These are phyloP conservation scores for Tenthredo scrophulariae DNA, from an alignment of 2,888 invertebrate genomes.

Conservation along the genomic window DNA sequence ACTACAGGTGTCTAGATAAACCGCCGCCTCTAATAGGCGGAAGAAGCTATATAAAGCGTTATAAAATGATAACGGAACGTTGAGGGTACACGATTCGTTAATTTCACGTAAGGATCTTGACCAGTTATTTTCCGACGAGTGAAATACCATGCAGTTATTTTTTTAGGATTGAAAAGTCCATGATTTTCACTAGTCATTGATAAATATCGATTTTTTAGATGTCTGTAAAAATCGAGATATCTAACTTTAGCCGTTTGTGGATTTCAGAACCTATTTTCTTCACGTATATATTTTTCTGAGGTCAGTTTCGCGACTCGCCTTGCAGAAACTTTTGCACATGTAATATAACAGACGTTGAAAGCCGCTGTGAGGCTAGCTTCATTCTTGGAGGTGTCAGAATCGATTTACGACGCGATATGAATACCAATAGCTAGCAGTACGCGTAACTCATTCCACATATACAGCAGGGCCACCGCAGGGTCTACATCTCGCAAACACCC, in stretches of 20 bases:
- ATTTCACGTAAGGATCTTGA: not conserved
- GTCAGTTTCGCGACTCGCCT: not conserved
- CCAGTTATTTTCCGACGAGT: not conserved
- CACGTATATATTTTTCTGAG: not conserved
- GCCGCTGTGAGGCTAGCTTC: slow-evolving; percentile 65
- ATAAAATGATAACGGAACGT: not conserved
- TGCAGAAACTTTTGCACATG: not conserved
- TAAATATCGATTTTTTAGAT: not conserved
- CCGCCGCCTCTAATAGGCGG: not conserved
- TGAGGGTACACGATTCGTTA: not conserved
- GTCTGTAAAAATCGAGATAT: not conserved
- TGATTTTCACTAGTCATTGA: not conserved
- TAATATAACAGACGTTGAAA: slow-evolving; percentile 4
- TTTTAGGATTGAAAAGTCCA: not conserved
- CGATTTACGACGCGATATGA: slow-evolving; percentile 72
- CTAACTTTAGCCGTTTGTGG: not conserved
- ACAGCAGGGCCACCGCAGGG: slow-evolving; percentile 45
- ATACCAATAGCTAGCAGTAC: slow-evolving; percentile 66
- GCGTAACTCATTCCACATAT: slow-evolving; percentile 65
- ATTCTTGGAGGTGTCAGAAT: slow-evolving; percentile 69
- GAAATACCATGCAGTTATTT: not conserved
- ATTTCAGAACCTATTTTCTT: not conserved
- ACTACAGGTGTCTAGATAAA: slow-evolving; percentile 3
- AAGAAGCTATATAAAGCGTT: not conserved
- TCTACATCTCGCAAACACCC: slow-evolving; percentile 26